Base-by-base conservation (phyloP, 2,113 vertebrate species). In the Neogale vison region DNA sequence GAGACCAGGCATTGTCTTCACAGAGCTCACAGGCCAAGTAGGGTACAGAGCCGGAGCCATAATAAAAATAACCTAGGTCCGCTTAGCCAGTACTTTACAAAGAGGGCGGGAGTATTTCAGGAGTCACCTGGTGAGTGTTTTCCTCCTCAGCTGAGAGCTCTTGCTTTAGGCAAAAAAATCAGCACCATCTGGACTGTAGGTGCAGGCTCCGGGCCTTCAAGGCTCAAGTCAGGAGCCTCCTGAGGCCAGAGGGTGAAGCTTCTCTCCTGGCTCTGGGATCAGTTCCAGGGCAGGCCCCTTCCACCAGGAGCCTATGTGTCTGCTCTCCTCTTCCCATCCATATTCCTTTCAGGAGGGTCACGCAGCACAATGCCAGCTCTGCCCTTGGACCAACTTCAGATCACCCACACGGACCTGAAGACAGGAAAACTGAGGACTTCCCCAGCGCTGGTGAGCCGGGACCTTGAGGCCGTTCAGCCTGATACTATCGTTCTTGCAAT, bases 341-440 rank as follows among this genome's bases (percentile, higher is more conserved):
- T 95, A 77, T 98, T 97, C 92, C 88, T 93, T 98, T 81, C 95
- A 98, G 98, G 97, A 97, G 96, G 93, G 92, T 90, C 96, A 93
- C 89, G 5, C 85, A 72, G 84, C 98, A 98, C 89, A 57, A 99
- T 99, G 98, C 98, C 98, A 79, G 98, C 96, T 0, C 55, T 99
- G 96, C 99, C 99, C 0, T 98, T 99, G 99, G 99, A 99, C 84
- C 99, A 99, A 94, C 99, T 99, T 94, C 99, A 99, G 98, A 98
- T 99, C 96, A 99, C 99, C 0, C 99, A 99, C 97, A 97, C 96
- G 50, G 99, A 99, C 97, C 98, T 98, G 88, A 97, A 98, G 57
- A 98, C 98, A 5, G 99, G 99, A n/a, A 99, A 98, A 97, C 98
- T 98, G 72, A 99, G 98, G 95, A 99, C 99, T 45, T 98, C 99